A percentile compares a stretch with the other conserved stretches of the same genome.
These are phyloP conservation scores for Glareola pratincola DNA, from an alignment of 2,113 vertebrate species.

Conservation along the genomic window DNA sequence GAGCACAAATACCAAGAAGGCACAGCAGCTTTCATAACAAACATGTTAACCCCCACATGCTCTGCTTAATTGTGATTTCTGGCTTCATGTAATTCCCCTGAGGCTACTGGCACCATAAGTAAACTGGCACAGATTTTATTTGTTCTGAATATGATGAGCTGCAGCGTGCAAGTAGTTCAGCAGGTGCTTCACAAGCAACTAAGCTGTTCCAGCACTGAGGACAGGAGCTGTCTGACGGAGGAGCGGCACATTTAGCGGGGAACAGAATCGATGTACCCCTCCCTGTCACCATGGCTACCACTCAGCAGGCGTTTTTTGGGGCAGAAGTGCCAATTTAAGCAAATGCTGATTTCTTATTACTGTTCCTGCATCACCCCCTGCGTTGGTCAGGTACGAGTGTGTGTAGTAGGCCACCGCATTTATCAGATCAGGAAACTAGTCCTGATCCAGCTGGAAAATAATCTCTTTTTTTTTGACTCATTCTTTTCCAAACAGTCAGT, in stretches of 20 bases:
- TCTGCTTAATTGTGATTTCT: constrained; percentile 42
- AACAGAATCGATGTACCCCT: neutral
- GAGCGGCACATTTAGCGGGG: neutral
- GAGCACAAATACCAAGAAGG: constrained; percentile 6
- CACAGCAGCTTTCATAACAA: constrained; percentile 42
- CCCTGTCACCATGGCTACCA: constrained; percentile 50
- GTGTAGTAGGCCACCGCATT: neutral
- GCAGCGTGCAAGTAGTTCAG: neutral
- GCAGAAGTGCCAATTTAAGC: constrained; percentile 42
- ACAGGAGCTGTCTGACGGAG: neutral
- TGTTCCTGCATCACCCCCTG: neutral
- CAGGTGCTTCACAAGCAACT: constrained; percentile 10
- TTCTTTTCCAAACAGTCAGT: neutral
- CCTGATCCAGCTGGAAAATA: neutral
- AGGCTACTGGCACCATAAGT: neutral
- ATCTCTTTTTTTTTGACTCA: neutral
- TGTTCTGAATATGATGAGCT: neutral
- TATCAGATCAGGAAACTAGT: neutral
- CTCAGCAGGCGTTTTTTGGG: neutral
- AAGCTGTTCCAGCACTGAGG: neutral
- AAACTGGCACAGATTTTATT: constrained; percentile 21
- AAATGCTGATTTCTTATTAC: constrained; percentile 17
- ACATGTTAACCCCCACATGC: constrained; percentile 19
- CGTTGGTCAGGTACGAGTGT: accelerated
- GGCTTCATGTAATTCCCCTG: constrained; percentile 30